Evolutionary conservation across 2,797 vertebrate species (phyloP).

Genomic region (Sebastes matsubarae): DNA sequence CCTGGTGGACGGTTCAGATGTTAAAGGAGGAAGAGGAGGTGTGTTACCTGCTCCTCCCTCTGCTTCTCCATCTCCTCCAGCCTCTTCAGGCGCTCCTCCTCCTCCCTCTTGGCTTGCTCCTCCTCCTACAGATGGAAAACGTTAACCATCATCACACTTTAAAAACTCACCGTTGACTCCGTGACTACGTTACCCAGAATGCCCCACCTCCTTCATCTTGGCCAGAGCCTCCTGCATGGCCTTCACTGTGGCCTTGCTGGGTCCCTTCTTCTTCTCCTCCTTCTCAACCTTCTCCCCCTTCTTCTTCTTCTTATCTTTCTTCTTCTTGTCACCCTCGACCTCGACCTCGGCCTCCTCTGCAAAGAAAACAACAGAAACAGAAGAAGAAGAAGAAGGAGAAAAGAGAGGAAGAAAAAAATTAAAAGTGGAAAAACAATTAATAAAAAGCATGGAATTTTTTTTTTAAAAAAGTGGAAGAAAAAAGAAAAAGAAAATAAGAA

Average conservation of each 20-base stretch:
- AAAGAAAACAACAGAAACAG: not conserved
- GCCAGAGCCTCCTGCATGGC: conserved; percentile 98
- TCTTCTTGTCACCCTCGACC: conserved; percentile 92
- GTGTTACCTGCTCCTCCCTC: conserved; percentile 90
- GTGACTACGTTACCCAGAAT: conserved; percentile 26
- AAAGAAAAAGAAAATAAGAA: not conserved
- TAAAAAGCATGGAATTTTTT: no score
- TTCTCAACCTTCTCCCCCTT: conserved; percentile 84
- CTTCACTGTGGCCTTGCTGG: conserved; percentile 95
- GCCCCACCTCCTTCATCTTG: conserved; percentile 89
- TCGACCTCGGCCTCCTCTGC: conserved; percentile 91
- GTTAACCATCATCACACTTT: not conserved
- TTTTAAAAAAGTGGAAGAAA: not conserved
- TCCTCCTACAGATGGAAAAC: conserved; percentile 70
- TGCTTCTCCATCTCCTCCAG: conserved; percentile 93
- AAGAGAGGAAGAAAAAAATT: no score
- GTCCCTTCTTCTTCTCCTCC: conserved; percentile 97
- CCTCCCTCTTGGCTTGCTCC: conserved; percentile 85
- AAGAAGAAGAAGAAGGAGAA: not conserved
- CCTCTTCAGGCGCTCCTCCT: conserved; percentile 87
- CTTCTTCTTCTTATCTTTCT: conserved; percentile 97
- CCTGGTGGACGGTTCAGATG: accelerated
- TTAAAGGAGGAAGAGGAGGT: not conserved
- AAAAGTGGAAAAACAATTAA: not conserved
- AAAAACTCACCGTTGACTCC: accelerated